Evolutionary conservation across 2,797 vertebrate genomes (phyloP).

Genomic region (Orientallactaga sibirica): DNA sequence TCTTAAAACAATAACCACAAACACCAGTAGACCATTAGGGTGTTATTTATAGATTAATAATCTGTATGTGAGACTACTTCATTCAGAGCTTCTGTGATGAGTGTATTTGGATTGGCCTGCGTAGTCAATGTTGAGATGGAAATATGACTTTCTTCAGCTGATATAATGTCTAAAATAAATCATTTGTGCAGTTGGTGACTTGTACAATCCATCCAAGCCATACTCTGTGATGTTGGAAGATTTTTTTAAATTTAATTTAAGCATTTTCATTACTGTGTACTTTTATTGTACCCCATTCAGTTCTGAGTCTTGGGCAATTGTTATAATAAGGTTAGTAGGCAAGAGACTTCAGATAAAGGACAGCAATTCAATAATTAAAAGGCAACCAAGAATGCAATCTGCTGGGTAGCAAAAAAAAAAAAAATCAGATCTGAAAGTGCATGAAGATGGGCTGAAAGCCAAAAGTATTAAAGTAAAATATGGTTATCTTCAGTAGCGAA

Average conservation of each 20-base stretch:
- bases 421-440: conserved; percentile 74
- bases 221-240: conserved; percentile 73
- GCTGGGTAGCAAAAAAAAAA: conserved; percentile 68
- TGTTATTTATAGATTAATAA: conserved; percentile 73
- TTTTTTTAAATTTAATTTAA: conserved; percentile 80
- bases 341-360: conserved; percentile 83
- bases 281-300: conserved; percentile 80
- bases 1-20: conserved; percentile 50
- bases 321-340: conserved; percentile 85
- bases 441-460: conserved; percentile 74
- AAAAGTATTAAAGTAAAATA: conserved; percentile 70
- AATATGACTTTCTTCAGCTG: conserved; percentile 68
- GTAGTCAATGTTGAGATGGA: conserved; percentile 16
- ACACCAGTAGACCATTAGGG: conserved; percentile 34
- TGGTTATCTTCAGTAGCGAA: conserved; percentile 55
- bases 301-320: conserved; percentile 83
- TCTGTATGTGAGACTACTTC: conserved; percentile 44
- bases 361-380: conserved; percentile 86
- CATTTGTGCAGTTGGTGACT: conserved; percentile 51
- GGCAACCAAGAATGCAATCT: conserved; percentile 84
- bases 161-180: conserved; percentile 72
- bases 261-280: conserved; percentile 77
- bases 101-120: conserved; percentile 10
- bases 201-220: conserved; percentile 65
- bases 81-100: conserved; percentile 42